phyloP scores from a whole-genome alignment of 2,797 vertebrate genomes.

The Brotula barbata region DNA sequence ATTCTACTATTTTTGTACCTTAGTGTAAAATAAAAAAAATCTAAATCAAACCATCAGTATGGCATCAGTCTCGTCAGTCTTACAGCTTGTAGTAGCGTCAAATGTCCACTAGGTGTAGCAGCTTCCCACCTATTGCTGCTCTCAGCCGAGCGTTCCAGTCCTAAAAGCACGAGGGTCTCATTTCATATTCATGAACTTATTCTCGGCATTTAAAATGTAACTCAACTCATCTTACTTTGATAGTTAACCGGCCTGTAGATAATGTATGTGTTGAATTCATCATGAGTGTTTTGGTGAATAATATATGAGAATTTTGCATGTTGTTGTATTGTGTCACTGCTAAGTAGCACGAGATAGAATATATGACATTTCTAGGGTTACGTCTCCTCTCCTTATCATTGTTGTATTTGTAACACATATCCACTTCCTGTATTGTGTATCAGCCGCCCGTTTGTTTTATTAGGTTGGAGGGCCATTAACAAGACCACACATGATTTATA shows the following conservation, averaged over 20 bases:
- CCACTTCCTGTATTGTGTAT: no score
- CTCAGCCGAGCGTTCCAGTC: not conserved
- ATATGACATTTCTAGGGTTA: constrained; percentile 27
- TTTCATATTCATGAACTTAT: constrained; percentile 30
- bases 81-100: constrained; percentile 38
- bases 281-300: constrained; percentile 50
- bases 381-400: no score
- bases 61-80: no score
- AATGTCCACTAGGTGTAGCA: constrained; percentile 71
- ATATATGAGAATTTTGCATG: constrained; percentile 42
- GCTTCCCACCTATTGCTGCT: constrained; percentile 52
- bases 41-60: no score
- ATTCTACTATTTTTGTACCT: no score
- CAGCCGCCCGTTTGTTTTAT: not conserved
- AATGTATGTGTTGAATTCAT: constrained; percentile 55
- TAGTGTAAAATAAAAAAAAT: no score
- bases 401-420: no score
- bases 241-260: constrained; percentile 36
- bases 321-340: constrained; percentile 27
- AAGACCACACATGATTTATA: constrained; percentile 10
- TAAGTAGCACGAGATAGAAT: constrained; percentile 35
- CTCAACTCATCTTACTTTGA: constrained; percentile 16
- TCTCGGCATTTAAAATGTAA: constrained; percentile 32
- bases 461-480: constrained; percentile 18
- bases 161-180: not conserved